Base-by-base conservation (phyloP, 2,888 invertebrate species). In the Tetranychus piercei region DNA sequence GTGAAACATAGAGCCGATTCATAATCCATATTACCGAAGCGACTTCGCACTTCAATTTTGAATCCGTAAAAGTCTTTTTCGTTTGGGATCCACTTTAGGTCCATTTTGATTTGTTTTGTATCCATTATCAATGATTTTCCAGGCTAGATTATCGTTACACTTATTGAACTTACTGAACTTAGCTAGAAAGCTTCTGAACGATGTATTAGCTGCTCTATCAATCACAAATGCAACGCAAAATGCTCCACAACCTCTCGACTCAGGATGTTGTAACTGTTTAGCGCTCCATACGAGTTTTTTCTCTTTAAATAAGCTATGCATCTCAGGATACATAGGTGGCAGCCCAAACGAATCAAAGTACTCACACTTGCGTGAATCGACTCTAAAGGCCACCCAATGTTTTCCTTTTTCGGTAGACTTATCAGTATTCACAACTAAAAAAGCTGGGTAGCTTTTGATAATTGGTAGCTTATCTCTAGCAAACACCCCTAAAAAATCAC, bases 311-410 rank as follows among this genome's bases (percentile, higher is more conserved):
- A 15, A 45, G 9, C 45, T 55, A 1, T 5, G n/a, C 11, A 73
- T 55, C 6, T 45, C 20, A n/a, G 15, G n/a, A 11, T 64, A 15
- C 7, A 73, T 9, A 6, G 75, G 75, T 15, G 72, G 75, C 43
- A 75, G 34, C 5, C 75, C 75, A 65, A 75, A 75, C 6, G 72
- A 65, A 43, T 75, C 75, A 73, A 75, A 75, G 66, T 75, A 75
- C 44, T 72, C 72, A 9, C 22, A 43, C 6, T 69, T 18, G 1
- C 72, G 23, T 1, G 5, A n/a, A 15, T 34, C 55, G 1, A n/a
- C 1, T 15, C 23, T 44, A 0, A 65, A 45, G 3, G 72, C 75
- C 2, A 72, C 65, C 75, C 75, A 75, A 64, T 75, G 75, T 11
- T 45, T 64, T 3, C 75, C 75, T 23, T 64, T 65, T 23, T 6